Conservation (phyloP, 2,888 invertebrate genomes). For the Metalampra italica region DNA sequence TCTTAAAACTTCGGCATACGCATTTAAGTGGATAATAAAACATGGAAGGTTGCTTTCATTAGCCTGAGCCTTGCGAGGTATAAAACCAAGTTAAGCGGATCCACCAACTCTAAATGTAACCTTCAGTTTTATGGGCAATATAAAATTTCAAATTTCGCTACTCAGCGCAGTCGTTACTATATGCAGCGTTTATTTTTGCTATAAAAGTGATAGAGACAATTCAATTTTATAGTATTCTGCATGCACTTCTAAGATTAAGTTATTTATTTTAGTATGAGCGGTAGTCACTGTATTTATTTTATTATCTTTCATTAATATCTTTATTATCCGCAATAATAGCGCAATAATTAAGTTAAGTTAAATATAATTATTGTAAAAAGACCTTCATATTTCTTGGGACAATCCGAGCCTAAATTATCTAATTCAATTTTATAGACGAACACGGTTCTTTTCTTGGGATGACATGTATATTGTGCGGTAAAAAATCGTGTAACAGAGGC, state of each 20-base stretch:
- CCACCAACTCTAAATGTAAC: slow-evolving; percentile 54
- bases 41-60: slow-evolving; percentile 66
- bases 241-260: background rate
- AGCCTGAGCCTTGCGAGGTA: slow-evolving; percentile 35
- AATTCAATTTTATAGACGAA: no score
- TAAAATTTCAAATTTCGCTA: slow-evolving; percentile 69
- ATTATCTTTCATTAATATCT: no score
- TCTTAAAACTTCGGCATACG: slow-evolving; percentile 7
- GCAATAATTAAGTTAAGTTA: no score
- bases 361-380: no score
- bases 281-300: no score
- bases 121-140: slow-evolving; percentile 60
- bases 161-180: slow-evolving; percentile 36
- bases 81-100: slow-evolving; percentile 57
- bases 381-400: no score
- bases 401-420: no score
- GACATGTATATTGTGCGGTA: no score
- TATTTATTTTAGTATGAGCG: slow-evolving; percentile 1
- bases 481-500: no score
- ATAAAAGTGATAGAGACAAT: slow-evolving; percentile 4
- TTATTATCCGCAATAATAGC: no score
- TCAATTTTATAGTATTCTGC: slow-evolving; percentile 22
- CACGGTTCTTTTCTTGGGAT: no score
- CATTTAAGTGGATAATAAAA: slow-evolving; percentile 63
- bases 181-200: slow-evolving; percentile 26